These are phyloP conservation scores for Podotricha telesiphe DNA, from an alignment of 2,888 invertebrate genomes.

Conservation along the genomic window DNA sequence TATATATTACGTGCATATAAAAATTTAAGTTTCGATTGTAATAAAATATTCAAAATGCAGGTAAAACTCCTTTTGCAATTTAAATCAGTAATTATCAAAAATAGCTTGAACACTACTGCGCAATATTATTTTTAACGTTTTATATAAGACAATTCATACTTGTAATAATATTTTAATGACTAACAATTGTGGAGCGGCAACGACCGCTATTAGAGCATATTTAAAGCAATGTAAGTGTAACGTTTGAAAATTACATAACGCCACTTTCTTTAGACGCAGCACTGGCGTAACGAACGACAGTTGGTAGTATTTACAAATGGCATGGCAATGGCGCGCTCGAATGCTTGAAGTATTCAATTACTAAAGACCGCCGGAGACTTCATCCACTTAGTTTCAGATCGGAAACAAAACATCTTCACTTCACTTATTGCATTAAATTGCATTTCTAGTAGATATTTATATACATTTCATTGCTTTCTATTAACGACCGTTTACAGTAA, in stretches of 20 bases:
- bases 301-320: no score
- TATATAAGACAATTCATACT: neutral
- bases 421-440: neutral
- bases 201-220: constrained; percentile 25
- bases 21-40: no score
- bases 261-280: constrained; percentile 39
- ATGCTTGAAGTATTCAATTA: constrained; percentile 11
- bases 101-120: neutral
- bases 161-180: neutral
- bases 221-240: constrained; percentile 27
- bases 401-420: neutral
- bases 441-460: neutral
- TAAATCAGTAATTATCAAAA: neutral
- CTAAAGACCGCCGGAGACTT: neutral
- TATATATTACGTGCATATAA: no score
- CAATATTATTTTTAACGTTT: no score
- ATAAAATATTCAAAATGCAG: no score
- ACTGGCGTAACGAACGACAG: constrained; percentile 16
- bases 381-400: constrained; percentile 8
- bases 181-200: neutral
- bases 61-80: no score
- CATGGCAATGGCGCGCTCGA: neutral
- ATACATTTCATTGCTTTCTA: constrained; percentile 1
- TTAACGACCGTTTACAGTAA: neutral
- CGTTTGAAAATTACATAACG: constrained; percentile 42